A percentile compares a stretch with the other conserved stretches of the same genome.
Conservation (phyloP, 2,113 vertebrate species). For the Cyanoramphus novaezelandiae region DNA sequence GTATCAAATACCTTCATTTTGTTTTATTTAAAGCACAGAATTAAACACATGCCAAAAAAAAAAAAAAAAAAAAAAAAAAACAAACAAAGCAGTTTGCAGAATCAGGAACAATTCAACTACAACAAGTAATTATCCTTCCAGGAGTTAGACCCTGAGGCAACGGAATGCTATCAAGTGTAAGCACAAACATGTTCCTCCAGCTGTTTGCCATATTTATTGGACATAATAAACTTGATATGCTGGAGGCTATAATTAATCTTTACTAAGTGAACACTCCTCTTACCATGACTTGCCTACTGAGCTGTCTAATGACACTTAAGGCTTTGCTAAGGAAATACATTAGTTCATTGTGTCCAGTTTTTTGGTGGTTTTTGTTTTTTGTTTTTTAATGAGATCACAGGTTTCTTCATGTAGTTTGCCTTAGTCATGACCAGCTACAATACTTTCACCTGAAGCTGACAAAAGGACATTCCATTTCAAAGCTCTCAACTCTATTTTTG, state of each 20-base stretch:
- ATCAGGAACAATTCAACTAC: conserved; percentile 57
- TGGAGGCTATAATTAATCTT: conserved; percentile 69
- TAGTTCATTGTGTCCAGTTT: neutral
- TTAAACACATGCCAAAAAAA: conserved; percentile 1
- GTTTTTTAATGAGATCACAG: neutral
- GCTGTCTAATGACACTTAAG: conserved; percentile 32
- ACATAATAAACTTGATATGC: conserved; percentile 63
- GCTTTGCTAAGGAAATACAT: conserved; percentile 45
- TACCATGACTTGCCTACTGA: conserved; percentile 23
- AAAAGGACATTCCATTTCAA: neutral
- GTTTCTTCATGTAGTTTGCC: neutral
- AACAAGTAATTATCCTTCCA: conserved; percentile 66
- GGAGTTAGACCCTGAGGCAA: conserved; percentile 54
- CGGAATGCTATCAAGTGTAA: conserved; percentile 53
- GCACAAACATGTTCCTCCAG: conserved; percentile 68
- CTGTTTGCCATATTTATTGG: conserved; percentile 71
- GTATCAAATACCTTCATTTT: neutral
- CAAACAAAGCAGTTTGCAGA: conserved; percentile 47
- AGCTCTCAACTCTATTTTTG: neutral
- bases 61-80: neutral
- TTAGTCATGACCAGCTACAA: neutral
- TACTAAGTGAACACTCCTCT: conserved; percentile 62
- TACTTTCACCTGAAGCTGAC: neutral
- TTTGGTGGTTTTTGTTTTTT: neutral
- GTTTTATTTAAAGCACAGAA: neutral